Conservation (phyloP, 2,888 invertebrate species). For the Drosophila picticornis region DNA sequence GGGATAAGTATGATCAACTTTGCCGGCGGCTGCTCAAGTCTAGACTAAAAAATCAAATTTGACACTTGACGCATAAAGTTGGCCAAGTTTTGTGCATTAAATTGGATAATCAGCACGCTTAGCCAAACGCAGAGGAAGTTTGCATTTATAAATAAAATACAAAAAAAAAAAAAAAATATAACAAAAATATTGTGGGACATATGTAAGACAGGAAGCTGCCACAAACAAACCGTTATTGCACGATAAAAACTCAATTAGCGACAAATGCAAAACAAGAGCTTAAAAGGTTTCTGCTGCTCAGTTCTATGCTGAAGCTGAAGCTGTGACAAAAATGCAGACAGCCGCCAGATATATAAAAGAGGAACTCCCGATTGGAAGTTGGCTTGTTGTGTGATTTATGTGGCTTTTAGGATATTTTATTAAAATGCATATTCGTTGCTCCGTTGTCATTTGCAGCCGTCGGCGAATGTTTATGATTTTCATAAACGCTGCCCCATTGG, state of each 20-base stretch:
- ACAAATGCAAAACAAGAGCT: neutral
- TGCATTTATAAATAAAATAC: constrained; percentile 1
- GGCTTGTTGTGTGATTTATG: constrained; percentile 83
- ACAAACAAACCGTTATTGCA: constrained; percentile 52
- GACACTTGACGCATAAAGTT: constrained; percentile 67
- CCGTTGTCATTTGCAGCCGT: constrained; percentile 83
- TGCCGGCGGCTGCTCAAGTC: constrained; percentile 66
- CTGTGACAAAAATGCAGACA: constrained; percentile 15
- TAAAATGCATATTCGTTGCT: constrained; percentile 86
- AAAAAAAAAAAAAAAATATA: neutral
- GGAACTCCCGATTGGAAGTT: neutral
- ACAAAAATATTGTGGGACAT: neutral
- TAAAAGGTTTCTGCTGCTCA: constrained; percentile 8
- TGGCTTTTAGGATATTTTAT: constrained; percentile 86
- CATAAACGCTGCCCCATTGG: constrained; percentile 81
- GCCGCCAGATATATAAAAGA: constrained; percentile 3
- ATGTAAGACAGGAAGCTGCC: constrained; percentile 33
- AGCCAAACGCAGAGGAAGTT: constrained; percentile 4
- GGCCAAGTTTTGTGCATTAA: constrained; percentile 9
- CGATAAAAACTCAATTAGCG: constrained; percentile 48
- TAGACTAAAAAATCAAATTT: constrained; percentile 68
- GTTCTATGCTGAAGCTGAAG: neutral
- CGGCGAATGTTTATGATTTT: constrained; percentile 85
- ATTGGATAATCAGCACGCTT: constrained; percentile 17
- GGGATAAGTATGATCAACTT: constrained; percentile 39